Base-by-base conservation (phyloP, 1,140 invertebrate genomes). In the Trichonephila inaurata region DNA sequence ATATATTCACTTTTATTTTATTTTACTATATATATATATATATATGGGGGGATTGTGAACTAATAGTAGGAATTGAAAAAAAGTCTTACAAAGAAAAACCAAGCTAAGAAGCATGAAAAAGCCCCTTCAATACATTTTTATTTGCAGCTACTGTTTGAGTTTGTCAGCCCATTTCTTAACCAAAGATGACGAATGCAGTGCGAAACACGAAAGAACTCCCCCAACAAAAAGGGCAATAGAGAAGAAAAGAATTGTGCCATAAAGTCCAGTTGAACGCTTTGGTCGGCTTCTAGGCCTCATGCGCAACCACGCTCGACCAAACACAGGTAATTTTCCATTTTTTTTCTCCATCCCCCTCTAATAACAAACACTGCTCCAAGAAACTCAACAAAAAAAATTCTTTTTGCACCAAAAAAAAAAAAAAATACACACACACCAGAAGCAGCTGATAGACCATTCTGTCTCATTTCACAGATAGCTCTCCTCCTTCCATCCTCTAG, bases 401-500 rank as follows among this genome's bases (percentile, higher is more conserved):
- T 60, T 24, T n/a, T 58, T 16, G n/a, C 28, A 21, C 4, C 19
- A 60, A 87, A n/a, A n/a, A n/a, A 92, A 92, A 16, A 61, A 21
- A 60, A 77, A 19, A 7, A 16, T 16, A 83, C 14, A 58, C 7
- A 12, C 7, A 51, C 10, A 51, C 51, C 51, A 51, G 51, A 58
- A 72, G 81, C 44, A 40, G 61, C 81, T 83, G 81, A 92, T 92
- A 77, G 82, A 77, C 82, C 64, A 92, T 92, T 92, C 91, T 92
- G 91, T 44, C 91, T 92, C 91, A 92, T 92, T 92, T 92, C 91
- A 87, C 91, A 86, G 72, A 92, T 92, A 60, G 83, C 72, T 87
- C 64, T 87, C 66, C 44, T 28, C 62, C 51, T 72, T 72, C 51
- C 40, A 24, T 89, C 44, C 51, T 28, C 40, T 86, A 12, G 28